These are phyloP conservation scores for Abrostola tripartita DNA, from an alignment of 2,888 invertebrate species.

Conservation along the genomic window DNA sequence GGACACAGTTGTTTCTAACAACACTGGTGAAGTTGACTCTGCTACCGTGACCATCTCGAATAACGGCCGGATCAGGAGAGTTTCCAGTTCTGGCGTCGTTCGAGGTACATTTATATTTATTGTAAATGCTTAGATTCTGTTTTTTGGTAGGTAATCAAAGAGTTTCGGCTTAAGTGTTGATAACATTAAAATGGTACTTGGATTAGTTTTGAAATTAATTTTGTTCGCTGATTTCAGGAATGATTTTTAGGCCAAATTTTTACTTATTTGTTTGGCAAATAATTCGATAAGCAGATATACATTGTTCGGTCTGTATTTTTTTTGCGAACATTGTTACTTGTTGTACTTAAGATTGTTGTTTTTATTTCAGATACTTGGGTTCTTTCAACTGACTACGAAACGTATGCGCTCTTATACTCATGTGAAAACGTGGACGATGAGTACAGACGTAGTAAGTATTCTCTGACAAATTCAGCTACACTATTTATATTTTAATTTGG, in stretches of 20 bases:
- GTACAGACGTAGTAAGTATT: conserved; percentile 71
- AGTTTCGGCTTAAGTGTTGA: too few species aligned
- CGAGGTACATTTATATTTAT: conserved; percentile 47
- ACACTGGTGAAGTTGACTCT: conserved; percentile 56
- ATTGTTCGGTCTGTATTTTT: too few species aligned
- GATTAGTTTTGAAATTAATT: too few species aligned
- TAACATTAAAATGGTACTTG: too few species aligned
- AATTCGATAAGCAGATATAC: not conserved
- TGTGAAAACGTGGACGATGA: conserved; percentile 71
- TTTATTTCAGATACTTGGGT: conserved; percentile 74
- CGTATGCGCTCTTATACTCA: conserved; percentile 77
- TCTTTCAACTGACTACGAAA: conserved; percentile 76
- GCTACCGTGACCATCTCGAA: conserved; percentile 61
- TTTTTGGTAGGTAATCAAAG: not conserved
- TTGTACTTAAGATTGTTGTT: not conserved
- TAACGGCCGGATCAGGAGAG: conserved; percentile 69
- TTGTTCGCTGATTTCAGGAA: too few species aligned
- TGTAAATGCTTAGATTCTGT: too few species aligned
- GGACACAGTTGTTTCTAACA: conserved; percentile 67
- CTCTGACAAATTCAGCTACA: not conserved
- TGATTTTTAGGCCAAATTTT: too few species aligned
- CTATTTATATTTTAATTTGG: too few species aligned
- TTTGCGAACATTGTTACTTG: too few species aligned
- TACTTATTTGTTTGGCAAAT: too few species aligned
- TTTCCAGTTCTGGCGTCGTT: conserved; percentile 48